Evolutionary conservation across 2,888 invertebrate genomes (phyloP).

Genomic region (Schizotus pectinicornis): DNA sequence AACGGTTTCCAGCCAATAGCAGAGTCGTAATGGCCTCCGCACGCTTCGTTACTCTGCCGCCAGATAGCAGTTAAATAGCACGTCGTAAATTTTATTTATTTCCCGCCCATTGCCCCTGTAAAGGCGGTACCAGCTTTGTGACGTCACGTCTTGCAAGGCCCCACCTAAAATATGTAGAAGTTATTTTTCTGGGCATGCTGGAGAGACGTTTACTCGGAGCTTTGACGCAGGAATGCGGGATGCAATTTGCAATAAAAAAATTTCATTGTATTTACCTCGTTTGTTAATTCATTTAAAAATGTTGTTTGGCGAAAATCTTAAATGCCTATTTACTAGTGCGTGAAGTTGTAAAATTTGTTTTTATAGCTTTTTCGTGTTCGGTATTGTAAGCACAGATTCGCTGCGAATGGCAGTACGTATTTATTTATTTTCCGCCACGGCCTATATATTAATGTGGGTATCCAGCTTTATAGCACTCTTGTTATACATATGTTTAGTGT

Average conservation of each 20-base stretch:
- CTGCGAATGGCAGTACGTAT: slow-evolving; percentile 3
- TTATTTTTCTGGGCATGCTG: slow-evolving; percentile 1
- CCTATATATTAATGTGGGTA: slow-evolving; percentile 18
- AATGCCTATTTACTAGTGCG: slow-evolving; percentile 26
- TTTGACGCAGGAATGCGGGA: neutral
- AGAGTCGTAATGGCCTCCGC: slow-evolving; percentile 66
- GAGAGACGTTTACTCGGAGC: neutral
- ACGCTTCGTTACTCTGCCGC: slow-evolving; percentile 60
- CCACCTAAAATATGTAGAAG: slow-evolving; percentile 43
- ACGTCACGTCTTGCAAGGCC: slow-evolving; percentile 54
- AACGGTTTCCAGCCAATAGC: slow-evolving; percentile 61
- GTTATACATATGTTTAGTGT: slow-evolving; percentile 12
- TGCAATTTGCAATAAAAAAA: neutral
- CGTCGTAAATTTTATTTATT: slow-evolving; percentile 61
- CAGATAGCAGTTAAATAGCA: slow-evolving; percentile 65
- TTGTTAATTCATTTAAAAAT: too few species aligned
- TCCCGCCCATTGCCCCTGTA: slow-evolving; percentile 66
- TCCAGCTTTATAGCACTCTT: slow-evolving; percentile 23
- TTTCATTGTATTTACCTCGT: neutral
- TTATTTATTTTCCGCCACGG: slow-evolving; percentile 18
- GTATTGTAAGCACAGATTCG: slow-evolving; percentile 38
- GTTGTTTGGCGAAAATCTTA: slow-evolving; percentile 18
- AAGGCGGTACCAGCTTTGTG: slow-evolving; percentile 63
- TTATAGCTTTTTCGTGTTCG: slow-evolving; percentile 39
- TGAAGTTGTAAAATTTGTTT: slow-evolving; percentile 38